phyloP scores from a whole-genome alignment of 2,888 invertebrate genomes.

The Orthosia gracilis region DNA sequence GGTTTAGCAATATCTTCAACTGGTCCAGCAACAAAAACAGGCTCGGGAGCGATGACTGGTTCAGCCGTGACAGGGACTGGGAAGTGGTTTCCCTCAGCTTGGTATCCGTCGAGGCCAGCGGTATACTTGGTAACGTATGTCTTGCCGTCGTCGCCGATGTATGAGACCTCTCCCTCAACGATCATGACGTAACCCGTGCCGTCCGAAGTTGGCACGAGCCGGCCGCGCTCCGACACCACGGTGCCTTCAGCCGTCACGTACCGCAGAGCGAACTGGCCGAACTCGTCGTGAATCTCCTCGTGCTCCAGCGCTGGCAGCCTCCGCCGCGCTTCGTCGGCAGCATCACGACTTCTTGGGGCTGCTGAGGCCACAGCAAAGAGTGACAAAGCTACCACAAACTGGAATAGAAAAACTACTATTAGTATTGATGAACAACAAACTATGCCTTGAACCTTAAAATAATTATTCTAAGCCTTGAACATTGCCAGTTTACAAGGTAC shows the following conservation, averaged over 20 bases:
- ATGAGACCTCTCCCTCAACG: constrained; percentile 78
- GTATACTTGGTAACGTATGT: constrained; percentile 79
- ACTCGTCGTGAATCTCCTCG: constrained; percentile 76
- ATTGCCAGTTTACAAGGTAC: background rate
- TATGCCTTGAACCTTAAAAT: no score
- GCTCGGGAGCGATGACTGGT: constrained; percentile 37
- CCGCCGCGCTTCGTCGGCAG: constrained; percentile 62
- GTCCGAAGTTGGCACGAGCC: constrained; percentile 73
- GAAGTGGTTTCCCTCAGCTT: constrained; percentile 76
- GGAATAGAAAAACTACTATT: constrained; percentile 40
- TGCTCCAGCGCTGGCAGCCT: constrained; percentile 75
- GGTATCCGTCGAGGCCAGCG: constrained; percentile 77
- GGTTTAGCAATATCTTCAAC: no score
- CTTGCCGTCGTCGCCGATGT: constrained; percentile 79
- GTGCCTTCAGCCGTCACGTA: constrained; percentile 82
- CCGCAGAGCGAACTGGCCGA: constrained; percentile 77
- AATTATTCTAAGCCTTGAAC: background rate
- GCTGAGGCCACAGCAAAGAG: constrained; percentile 68
- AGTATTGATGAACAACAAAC: background rate
- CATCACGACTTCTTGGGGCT: constrained; percentile 63
- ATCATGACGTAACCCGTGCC: constrained; percentile 74
- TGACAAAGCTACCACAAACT: constrained; percentile 71
- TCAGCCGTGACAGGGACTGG: constrained; percentile 67
- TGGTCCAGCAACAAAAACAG: background rate
- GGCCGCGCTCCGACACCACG: constrained; percentile 76